phyloP scores from a whole-genome alignment of 2,113 vertebrate species.

The Periophthalmodon schlosseri region DNA sequence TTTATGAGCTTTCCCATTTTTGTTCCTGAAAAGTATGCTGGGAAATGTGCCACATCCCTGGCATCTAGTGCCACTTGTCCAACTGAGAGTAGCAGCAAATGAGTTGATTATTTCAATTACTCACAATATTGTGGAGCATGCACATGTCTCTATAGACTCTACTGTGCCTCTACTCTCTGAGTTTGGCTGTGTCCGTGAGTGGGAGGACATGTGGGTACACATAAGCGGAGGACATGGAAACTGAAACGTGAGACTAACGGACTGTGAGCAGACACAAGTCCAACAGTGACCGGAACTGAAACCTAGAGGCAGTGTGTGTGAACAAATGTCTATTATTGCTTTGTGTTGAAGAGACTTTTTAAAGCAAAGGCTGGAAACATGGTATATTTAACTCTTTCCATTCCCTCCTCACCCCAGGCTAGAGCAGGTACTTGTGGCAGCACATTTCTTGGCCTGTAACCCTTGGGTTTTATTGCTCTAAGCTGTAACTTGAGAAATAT shows the following conservation, averaged over 20 bases:
- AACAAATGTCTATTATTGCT: neutral
- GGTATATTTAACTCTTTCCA: conserved; percentile 53
- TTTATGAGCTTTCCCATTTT: conserved; percentile 33
- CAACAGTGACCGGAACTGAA: neutral
- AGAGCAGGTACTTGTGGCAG: conserved; percentile 58
- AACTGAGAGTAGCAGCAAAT: conserved; percentile 19
- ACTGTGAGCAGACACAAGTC: neutral
- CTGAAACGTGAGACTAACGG: neutral
- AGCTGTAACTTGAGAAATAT: conserved; percentile 63
- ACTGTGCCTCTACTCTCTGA: conserved; percentile 17
- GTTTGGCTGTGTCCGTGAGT: conserved; percentile 24
- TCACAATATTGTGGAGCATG: conserved; percentile 40
- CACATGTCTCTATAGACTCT: conserved; percentile 25
- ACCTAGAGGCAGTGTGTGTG: neutral
- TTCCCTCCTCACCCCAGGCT: conserved; percentile 48
- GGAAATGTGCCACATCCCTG: conserved; percentile 58
- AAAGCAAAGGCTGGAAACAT: conserved; percentile 31
- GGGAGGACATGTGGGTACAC: conserved; percentile 7
- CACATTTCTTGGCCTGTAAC: conserved; percentile 64
- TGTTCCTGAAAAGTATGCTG: conserved; percentile 46
- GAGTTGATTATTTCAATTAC: conserved; percentile 60
- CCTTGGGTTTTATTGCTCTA: conserved; percentile 52
- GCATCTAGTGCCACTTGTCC: conserved; percentile 41
- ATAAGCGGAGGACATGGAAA: neutral
- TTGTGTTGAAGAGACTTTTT: conserved; percentile 24